phyloP scores from a whole-genome alignment of 53 echinoderm and acorn worm species.

The Echinometra lucunter region DNA sequence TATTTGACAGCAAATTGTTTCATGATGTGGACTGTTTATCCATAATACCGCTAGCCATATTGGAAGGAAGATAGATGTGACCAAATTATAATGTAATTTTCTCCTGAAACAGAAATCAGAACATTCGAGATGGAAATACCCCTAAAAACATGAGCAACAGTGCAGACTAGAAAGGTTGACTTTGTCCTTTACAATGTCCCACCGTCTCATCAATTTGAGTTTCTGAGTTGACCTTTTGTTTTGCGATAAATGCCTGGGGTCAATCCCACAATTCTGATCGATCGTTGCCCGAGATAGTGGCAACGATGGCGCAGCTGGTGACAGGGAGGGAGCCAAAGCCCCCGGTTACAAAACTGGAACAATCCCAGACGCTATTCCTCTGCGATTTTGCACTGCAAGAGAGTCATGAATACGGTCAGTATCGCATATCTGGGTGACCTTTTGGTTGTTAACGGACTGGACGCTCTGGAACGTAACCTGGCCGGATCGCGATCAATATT shows the following conservation, averaged over 20 bases:
- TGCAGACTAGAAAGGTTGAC: not conserved
- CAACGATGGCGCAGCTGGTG: slow-evolving; percentile 40
- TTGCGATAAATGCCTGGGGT: not conserved
- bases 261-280: not conserved
- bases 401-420: not conserved
- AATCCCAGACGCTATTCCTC: not conserved
- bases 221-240: not conserved
- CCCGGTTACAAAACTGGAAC: slow-evolving; percentile 1
- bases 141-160: not conserved
- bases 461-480: not conserved
- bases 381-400: not conserved
- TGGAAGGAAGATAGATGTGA: not conserved
- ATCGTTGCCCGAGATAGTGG: slow-evolving; percentile 1
- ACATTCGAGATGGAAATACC: not conserved
- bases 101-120: not conserved
- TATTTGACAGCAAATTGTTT: not conserved
- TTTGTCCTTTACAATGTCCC: not conserved
- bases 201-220: not conserved
- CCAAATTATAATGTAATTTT: not conserved
- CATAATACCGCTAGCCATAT: not conserved
- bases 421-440: slow-evolving; percentile 24
- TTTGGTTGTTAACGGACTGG: not conserved
- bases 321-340: not conserved
- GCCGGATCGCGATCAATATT: slow-evolving; percentile 7
- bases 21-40: not conserved